Evolutionary conservation across 2,113 vertebrate species (phyloP).

Genomic region (Theristicus caerulescens): DNA sequence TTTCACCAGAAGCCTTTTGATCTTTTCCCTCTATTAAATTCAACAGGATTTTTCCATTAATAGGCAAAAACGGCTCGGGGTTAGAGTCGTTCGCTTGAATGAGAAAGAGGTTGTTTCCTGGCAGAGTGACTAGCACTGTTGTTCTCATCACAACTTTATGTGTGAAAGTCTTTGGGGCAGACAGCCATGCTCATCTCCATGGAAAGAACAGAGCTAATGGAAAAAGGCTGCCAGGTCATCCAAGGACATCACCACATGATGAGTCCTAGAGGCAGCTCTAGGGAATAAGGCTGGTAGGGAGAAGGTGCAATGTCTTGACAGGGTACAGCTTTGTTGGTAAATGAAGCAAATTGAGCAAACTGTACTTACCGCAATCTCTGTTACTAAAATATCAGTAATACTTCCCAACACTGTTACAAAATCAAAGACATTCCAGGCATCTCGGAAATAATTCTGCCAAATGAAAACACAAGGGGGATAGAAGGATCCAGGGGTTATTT

Average conservation of each 20-base stretch:
- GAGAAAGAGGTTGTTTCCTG: neutral
- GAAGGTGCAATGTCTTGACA: neutral
- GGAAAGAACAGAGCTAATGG: neutral
- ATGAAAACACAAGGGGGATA: slow-evolving; percentile 15
- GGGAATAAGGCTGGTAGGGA: neutral
- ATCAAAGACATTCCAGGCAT: slow-evolving; percentile 98
- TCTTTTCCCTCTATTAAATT: neutral
- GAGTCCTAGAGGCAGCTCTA: neutral
- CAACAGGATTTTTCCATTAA: slow-evolving; percentile 50
- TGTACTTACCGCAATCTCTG: slow-evolving; percentile 93
- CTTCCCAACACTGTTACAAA: slow-evolving; percentile 98
- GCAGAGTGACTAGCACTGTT: neutral
- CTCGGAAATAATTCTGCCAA: slow-evolving; percentile 92
- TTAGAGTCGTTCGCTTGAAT: neutral
- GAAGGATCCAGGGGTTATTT: slow-evolving; percentile 15
- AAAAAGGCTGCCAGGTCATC: neutral
- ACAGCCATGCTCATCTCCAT: neutral
- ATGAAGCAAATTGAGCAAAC: neutral
- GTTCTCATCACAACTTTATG: neutral
- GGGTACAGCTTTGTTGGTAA: neutral
- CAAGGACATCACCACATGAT: neutral
- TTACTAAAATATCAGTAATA: slow-evolving; percentile 98
- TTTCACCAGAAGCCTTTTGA: neutral
- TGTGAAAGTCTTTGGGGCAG: neutral
- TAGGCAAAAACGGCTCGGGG: neutral